phyloP scores from a whole-genome alignment of 2,888 invertebrate species.

The Anoplius nigerrimus region DNA sequence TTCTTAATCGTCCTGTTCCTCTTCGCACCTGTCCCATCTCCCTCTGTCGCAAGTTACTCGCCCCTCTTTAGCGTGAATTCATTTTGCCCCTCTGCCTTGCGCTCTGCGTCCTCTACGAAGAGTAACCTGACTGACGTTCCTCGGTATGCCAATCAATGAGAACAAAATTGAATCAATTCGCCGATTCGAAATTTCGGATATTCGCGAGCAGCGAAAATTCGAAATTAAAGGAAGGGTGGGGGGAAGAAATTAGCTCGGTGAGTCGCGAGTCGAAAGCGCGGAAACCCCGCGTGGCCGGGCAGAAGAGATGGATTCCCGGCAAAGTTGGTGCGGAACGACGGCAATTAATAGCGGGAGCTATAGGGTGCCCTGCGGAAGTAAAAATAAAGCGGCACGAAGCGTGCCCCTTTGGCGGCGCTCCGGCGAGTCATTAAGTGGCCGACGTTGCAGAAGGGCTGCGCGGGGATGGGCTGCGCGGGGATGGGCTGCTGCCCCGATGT shows the following conservation, averaged over 20 bases:
- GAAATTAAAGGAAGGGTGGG: not conserved
- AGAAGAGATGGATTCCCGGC: conserved; percentile 67
- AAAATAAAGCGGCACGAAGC: conserved; percentile 70
- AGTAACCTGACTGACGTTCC: no score
- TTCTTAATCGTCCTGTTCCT: conserved; percentile 56
- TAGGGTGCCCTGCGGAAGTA: conserved; percentile 73
- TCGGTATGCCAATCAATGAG: no score
- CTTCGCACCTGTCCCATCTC: conserved; percentile 29
- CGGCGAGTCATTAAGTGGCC: conserved; percentile 68
- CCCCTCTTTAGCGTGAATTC: no score
- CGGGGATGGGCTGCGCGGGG: conserved; percentile 18
- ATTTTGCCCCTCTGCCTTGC: no score
- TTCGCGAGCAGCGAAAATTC: no score
- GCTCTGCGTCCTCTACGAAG: no score
- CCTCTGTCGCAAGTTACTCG: no score
- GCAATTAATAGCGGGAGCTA: conserved; percentile 72
- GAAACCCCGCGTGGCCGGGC: not conserved
- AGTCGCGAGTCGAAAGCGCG: conserved; percentile 6
- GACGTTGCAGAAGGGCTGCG: conserved; percentile 21
- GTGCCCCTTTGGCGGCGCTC: conserved; percentile 69
- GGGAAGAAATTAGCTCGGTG: conserved; percentile 1
- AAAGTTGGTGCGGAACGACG: conserved; percentile 70
- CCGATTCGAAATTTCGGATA: no score
- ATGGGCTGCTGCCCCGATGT: no score
- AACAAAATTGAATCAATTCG: no score